A percentile compares a stretch with the other conserved stretches of the same genome.
Evolutionary conservation across 1,140 invertebrate genomes (phyloP).

Genomic region (Drosophila rhopaloa): DNA sequence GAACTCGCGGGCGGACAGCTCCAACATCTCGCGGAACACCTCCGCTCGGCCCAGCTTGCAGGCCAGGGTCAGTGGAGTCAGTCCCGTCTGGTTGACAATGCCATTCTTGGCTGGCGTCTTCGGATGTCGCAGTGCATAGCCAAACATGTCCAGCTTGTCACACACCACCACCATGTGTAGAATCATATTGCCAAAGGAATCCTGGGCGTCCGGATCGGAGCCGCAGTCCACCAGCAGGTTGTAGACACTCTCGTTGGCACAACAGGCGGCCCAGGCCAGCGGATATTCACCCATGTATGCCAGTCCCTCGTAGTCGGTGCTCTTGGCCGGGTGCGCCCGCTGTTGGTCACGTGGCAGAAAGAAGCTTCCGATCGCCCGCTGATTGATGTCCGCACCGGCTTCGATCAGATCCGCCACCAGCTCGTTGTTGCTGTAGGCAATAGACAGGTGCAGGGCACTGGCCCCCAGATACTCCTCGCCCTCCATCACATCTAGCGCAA

Average conservation of each 20-base stretch:
- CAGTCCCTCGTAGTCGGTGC: constrained; percentile 97
- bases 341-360: constrained; percentile 97
- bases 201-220: constrained; percentile 96
- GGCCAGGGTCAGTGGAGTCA: constrained; percentile 97
- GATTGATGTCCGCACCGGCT: constrained; percentile 95
- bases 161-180: constrained; percentile 99
- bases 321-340: constrained; percentile 88
- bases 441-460: constrained; percentile 97
- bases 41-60: constrained; percentile 97
- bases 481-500: constrained; percentile 97
- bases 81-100: constrained; percentile 93
- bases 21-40: constrained; percentile 99
- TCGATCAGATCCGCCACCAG: constrained; percentile 96
- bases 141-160: constrained; percentile 99
- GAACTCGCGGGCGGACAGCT: constrained; percentile 97
- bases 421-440: constrained; percentile 98
- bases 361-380: constrained; percentile 96
- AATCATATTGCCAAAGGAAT: constrained; percentile 97
- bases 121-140: constrained; percentile 97
- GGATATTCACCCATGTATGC: constrained; percentile 98
- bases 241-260: constrained; percentile 98
- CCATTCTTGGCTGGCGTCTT: constrained; percentile 96
- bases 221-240: constrained; percentile 96
- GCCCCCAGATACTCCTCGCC: constrained; percentile 98
- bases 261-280: constrained; percentile 97